These are phyloP conservation scores for Ctenoplectra terminalis DNA, from an alignment of 1,140 invertebrate species.

Conservation along the genomic window DNA sequence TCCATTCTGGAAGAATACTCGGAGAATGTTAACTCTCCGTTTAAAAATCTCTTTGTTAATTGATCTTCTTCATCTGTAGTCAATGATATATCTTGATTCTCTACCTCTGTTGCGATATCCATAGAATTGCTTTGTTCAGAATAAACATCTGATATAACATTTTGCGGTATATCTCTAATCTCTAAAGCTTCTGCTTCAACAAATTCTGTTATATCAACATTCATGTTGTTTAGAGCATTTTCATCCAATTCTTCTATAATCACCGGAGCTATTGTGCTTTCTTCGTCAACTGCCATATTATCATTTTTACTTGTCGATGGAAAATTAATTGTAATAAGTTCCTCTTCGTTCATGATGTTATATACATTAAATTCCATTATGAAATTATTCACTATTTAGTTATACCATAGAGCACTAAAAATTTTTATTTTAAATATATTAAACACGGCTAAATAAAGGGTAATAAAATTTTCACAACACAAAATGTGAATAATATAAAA, in stretches of 20 bases:
- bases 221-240: slow-evolving; percentile 63
- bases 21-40: slow-evolving; percentile 87
- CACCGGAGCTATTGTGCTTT: slow-evolving; percentile 66
- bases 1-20: slow-evolving; percentile 84
- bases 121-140: slow-evolving; percentile 21
- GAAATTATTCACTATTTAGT: slow-evolving; percentile 1
- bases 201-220: slow-evolving; percentile 78
- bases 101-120: slow-evolving; percentile 29
- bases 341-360: not conserved
- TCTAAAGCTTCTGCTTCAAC: slow-evolving; percentile 77
- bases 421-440: not conserved
- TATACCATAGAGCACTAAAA: slow-evolving; percentile 11
- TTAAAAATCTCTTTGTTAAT: slow-evolving; percentile 87
- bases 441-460: not conserved
- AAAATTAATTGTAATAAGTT: not conserved
- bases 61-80: slow-evolving; percentile 80
- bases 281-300: slow-evolving; percentile 21
- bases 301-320: not conserved
- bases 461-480: not conserved
- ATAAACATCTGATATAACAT: slow-evolving; percentile 35
- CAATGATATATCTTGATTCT: slow-evolving; percentile 52
- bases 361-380: slow-evolving; percentile 11
- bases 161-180: slow-evolving; percentile 67
- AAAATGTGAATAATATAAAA: too few species aligned
- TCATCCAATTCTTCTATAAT: slow-evolving; percentile 80